Conservation (phyloP, 2,113 vertebrate genomes). For the Asarcornis scutulata region DNA sequence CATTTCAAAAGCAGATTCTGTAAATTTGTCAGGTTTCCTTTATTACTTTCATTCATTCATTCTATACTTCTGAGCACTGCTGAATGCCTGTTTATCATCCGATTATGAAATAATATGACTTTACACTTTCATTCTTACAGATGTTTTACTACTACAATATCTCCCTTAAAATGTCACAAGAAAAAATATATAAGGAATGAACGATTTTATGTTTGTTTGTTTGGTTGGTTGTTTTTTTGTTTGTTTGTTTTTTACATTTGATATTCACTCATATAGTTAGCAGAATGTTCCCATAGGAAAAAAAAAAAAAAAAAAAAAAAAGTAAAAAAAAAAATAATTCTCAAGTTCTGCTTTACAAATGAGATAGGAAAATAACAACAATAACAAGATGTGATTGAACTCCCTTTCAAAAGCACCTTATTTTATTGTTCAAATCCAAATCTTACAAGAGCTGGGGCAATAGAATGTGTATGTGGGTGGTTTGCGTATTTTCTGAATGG, state of each 20-base stretch:
- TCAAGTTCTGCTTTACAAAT: neutral
- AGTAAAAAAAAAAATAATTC: neutral
- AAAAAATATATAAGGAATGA: neutral
- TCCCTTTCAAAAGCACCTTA: neutral
- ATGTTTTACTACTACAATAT: neutral
- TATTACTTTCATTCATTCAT: neutral
- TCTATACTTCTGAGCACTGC: neutral
- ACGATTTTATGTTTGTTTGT: neutral
- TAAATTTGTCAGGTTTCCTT: slow-evolving; percentile 14
- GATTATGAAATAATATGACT: slow-evolving; percentile 31
- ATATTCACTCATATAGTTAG: neutral
- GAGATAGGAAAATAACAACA: neutral
- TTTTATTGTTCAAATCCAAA: neutral
- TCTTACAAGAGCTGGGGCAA: neutral
- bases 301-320: neutral
- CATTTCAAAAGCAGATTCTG: neutral
- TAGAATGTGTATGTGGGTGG: neutral
- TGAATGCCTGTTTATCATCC: slow-evolving; percentile 20
- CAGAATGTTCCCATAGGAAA: neutral
- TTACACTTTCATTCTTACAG: slow-evolving; percentile 1
- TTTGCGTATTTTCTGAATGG: neutral
- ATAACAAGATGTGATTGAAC: neutral
- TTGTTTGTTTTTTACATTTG: neutral
- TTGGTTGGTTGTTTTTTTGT: too few relatives aligned
- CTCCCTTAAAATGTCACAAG: neutral